Evolutionary conservation across 1,140 invertebrate species (phyloP), one percentile per base, ranked within the genome.

Genomic region (Aphidius ervi): DNA sequence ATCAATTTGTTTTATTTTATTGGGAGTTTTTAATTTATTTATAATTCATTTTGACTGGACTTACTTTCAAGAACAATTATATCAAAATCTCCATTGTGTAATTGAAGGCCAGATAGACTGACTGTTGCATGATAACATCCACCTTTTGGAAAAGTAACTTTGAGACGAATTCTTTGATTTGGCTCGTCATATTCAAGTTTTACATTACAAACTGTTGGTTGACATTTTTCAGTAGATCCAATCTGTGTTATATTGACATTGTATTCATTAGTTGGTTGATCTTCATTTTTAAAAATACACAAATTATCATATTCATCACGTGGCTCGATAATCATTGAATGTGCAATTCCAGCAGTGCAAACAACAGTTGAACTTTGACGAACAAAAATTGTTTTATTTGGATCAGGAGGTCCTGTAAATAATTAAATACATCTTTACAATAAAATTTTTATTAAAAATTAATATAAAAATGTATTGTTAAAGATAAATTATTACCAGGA

Each of bases 41-140:
- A 4, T 20, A 7, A 40, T 55, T 81, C 88, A 83, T 80, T 16
- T 16, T 16, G 16, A 16, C 16, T 16, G 16, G 16, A 16, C 16
- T 16, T 16, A 93, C 91, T 87, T 68, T 88, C 93, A 48, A 97
- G 83, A 37, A 94, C 92, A 67, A 97, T 92, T 70, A 95, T 93
- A 76, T 95, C 91, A 72, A 96, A 96, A 73, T 94, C 89, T 10
- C 93, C 94, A 78, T 95, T 95, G 67, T 91, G 90, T 65, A 97
- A 78, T 67, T 89, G 86, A 59, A 87, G 82, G 48, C 88, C 87
- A 49, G 86, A 83, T 72, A 93, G 93, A 65, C 85, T 88, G 23
- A 96, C 88, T 55, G 86, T 86, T n/a, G 92, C 91, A 67, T 88
- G 86, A 76, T 89, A 93, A 71, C 92, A 91, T 37, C 90, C 92